Conservation (phyloP, 2,113 vertebrate species). For the Vidua chalybeata region DNA sequence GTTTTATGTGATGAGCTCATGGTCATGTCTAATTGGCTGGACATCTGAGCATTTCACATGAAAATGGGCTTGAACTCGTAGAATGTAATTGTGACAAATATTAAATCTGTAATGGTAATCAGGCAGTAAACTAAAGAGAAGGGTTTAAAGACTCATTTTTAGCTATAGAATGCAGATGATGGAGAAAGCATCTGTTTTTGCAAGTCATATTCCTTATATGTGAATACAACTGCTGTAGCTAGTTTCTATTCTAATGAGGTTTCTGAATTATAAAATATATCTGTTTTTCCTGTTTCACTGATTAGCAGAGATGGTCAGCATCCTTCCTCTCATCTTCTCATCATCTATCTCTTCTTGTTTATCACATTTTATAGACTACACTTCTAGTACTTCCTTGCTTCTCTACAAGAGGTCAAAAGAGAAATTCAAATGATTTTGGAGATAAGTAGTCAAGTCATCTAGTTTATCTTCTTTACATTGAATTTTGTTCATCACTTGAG, state of each 20-base stretch:
- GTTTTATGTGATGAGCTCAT: background rate
- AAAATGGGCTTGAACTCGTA: background rate
- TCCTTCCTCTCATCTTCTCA: background rate
- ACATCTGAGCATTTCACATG: background rate
- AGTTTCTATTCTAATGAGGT: background rate
- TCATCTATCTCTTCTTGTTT: background rate
- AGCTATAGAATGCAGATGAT: background rate
- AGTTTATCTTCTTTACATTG: background rate
- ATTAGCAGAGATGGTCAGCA: background rate
- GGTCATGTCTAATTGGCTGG: background rate
- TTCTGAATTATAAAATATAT: background rate
- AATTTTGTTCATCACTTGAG: background rate
- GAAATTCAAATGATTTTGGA: background rate
- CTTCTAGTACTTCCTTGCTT: background rate
- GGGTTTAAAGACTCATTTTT: background rate
- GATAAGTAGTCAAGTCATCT: background rate
- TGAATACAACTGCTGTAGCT: background rate
- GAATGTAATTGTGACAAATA: background rate
- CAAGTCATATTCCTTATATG: background rate
- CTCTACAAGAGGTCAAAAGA: background rate
- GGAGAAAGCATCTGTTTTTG: background rate
- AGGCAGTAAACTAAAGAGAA: background rate
- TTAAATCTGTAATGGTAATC: background rate
- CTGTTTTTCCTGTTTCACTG: background rate
- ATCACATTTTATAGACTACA: background rate